Conservation (phyloP, 2,888 invertebrate genomes). For the Mycogona germanica region DNA sequence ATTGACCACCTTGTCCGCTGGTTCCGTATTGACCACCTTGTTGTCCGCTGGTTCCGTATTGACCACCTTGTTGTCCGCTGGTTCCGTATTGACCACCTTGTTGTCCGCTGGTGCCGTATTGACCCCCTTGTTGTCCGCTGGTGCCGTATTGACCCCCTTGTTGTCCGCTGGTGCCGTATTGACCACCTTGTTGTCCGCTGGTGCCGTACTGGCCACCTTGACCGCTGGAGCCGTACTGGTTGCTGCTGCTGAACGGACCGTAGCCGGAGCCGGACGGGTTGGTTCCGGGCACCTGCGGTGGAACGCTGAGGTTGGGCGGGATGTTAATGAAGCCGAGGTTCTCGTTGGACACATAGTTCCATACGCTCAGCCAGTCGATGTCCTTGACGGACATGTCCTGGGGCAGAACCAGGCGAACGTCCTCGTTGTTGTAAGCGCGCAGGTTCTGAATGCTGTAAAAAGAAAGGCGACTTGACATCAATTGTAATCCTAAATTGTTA, state of each 20-base stretch:
- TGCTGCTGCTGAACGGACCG: slow-evolving; percentile 7
- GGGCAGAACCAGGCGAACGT: slow-evolving; percentile 18
- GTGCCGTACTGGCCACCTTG: neutral
- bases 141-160: slow-evolving; percentile 3
- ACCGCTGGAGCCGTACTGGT: slow-evolving; percentile 11
- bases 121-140: slow-evolving; percentile 4
- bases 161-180: slow-evolving; percentile 2
- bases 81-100: slow-evolving; percentile 1
- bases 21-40: slow-evolving; percentile 5
- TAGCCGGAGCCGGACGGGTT: neutral
- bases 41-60: slow-evolving; percentile 1
- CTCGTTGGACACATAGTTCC: slow-evolving; percentile 12
- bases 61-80: neutral
- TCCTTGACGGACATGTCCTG: slow-evolving; percentile 10
- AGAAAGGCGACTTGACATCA: no score
- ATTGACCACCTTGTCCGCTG: neutral
- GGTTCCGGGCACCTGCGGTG: slow-evolving; percentile 11
- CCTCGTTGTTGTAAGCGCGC: slow-evolving; percentile 17
- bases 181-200: slow-evolving; percentile 11
- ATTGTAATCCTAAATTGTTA: no score
- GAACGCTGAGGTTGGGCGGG: slow-evolving; percentile 17
- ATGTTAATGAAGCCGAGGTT: slow-evolving; percentile 17
- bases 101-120: slow-evolving; percentile 8
- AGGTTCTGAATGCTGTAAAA: slow-evolving; percentile 17
- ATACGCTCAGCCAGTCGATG: slow-evolving; percentile 18